These are phyloP conservation scores for Phocoena phocoena DNA, from an alignment of 2,113 vertebrate species.

Conservation along the genomic window DNA sequence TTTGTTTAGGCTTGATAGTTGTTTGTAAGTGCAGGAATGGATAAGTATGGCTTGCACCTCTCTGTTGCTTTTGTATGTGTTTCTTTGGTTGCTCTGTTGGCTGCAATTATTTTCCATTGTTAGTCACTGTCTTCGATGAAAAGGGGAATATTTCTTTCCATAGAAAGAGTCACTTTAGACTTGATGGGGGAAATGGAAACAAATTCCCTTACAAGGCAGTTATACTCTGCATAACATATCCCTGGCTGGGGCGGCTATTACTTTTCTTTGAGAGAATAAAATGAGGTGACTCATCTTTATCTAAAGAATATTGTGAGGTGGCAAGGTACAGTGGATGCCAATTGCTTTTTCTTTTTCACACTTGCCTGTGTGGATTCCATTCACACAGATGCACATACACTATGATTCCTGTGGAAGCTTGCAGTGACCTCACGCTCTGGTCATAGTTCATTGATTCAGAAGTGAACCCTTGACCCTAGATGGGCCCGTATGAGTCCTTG, in stretches of 20 bases:
- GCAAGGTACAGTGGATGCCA: not conserved
- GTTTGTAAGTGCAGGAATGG: not conserved
- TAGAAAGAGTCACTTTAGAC: constrained; percentile 16
- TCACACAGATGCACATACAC: not conserved
- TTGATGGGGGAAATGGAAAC: not conserved
- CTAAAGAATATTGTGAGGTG: not conserved
- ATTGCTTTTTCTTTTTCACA: not conserved
- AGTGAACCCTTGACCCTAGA: not conserved
- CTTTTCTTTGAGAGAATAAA: not conserved
- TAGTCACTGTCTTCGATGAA: not conserved
- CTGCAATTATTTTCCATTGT: not conserved
- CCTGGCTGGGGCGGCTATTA: not conserved
- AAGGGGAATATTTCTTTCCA: not conserved
- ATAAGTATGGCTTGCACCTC: not conserved
- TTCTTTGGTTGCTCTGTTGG: not conserved
- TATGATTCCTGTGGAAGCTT: not conserved
- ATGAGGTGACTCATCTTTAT: constrained; percentile 22
- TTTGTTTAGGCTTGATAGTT: not conserved
- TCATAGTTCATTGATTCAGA: not conserved
- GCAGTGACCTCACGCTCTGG: not conserved
- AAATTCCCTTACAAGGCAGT: not conserved
- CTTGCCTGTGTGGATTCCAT: not conserved
- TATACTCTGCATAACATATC: not conserved
- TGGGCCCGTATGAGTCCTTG: not conserved
- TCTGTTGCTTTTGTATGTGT: not conserved